Evolutionary conservation across 1,140 invertebrate genomes (phyloP).

Genomic region (Drosophila ercepeae): DNA sequence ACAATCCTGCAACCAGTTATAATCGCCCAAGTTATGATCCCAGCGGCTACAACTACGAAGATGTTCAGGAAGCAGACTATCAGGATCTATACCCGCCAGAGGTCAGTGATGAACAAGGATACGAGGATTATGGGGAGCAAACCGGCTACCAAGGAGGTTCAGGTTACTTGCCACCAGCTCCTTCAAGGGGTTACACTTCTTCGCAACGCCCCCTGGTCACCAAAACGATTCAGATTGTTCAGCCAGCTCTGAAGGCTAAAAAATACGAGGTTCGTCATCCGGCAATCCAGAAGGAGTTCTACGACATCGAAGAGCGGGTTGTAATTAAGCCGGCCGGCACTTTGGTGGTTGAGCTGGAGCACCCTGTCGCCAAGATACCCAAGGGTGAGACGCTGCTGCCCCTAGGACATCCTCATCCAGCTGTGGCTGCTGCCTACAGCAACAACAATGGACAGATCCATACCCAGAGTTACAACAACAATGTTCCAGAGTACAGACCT

Average conservation of each 20-base stretch:
- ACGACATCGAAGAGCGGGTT: constrained; percentile 87
- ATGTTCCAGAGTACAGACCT: constrained; percentile 55
- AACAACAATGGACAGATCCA: constrained; percentile 56
- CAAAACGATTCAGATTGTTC: constrained; percentile 81
- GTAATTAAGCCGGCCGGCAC: constrained; percentile 87
- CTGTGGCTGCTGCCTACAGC: constrained; percentile 69
- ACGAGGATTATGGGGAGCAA: constrained; percentile 66
- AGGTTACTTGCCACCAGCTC: constrained; percentile 61
- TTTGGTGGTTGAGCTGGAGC: constrained; percentile 86
- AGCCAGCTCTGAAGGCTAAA: constrained; percentile 79
- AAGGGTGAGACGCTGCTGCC: constrained; percentile 83
- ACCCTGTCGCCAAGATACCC: constrained; percentile 86
- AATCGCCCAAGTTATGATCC: constrained; percentile 65
- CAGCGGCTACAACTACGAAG: constrained; percentile 59
- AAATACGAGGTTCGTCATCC: constrained; percentile 86
- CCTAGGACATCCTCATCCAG: constrained; percentile 76
- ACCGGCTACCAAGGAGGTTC: constrained; percentile 36
- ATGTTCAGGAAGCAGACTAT: constrained; percentile 65
- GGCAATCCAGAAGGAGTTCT: constrained; percentile 88
- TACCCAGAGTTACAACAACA: constrained; percentile 52
- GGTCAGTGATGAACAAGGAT: constrained; percentile 58
- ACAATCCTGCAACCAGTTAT: constrained; percentile 52
- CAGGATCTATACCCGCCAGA: constrained; percentile 73
- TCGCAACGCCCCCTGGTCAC: constrained; percentile 67
- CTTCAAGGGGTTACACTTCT: constrained; percentile 47